Percentiles rank a stretch among this genome's conserved stretches.
Conservation (phyloP, 2,113 vertebrate species). For the Rhagologus leucostigma region DNA sequence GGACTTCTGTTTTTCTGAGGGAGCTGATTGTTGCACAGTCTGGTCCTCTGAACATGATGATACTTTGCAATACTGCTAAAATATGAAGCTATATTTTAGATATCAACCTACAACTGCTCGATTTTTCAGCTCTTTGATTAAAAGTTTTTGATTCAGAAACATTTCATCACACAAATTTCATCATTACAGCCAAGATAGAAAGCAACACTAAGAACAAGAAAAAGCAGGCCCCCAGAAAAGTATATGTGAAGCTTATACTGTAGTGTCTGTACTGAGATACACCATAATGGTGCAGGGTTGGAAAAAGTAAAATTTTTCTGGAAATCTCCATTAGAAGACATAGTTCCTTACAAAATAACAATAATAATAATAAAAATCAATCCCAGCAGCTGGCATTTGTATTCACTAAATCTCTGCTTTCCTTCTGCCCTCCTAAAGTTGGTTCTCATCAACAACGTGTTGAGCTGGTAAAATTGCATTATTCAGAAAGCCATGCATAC, state of each 20-base stretch:
- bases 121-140: background rate
- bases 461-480: background rate
- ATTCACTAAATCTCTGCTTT: background rate
- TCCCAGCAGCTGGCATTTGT: background rate
- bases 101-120: background rate
- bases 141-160: background rate
- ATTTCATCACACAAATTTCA: background rate
- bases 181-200: background rate
- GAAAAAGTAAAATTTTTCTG: background rate
- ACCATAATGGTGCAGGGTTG: background rate
- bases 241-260: background rate
- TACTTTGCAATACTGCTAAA: background rate
- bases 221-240: background rate
- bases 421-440: background rate
- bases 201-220: background rate
- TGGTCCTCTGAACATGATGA: background rate
- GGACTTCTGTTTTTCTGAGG: background rate
- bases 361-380: background rate
- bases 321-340: background rate
- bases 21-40: background rate
- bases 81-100: background rate
- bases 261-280: background rate
- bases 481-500: background rate
- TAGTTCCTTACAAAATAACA: background rate
- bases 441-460: background rate